Evolutionary conservation across 2,113 vertebrate genomes (phyloP).

Genomic region (Crypturellus undulatus): DNA sequence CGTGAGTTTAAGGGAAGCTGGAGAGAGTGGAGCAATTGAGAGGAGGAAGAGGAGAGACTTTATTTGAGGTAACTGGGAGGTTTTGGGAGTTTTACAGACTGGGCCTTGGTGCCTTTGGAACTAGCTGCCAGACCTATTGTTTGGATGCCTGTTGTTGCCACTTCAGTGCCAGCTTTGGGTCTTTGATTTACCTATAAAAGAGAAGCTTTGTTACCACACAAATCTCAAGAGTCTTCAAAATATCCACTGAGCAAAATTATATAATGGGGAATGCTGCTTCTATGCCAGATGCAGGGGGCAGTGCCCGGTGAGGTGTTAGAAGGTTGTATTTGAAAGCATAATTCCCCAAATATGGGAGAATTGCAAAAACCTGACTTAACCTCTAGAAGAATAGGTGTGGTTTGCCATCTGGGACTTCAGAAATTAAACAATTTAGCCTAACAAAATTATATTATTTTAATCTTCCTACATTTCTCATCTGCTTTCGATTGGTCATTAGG

Average conservation of each 20-base stretch:
- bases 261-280: background rate
- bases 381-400: background rate
- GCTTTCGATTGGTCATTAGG: background rate
- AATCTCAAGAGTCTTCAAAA: background rate
- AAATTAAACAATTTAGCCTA: background rate
- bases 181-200: background rate
- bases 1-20: background rate
- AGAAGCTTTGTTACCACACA: constrained; percentile 5
- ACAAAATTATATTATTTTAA: background rate
- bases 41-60: background rate
- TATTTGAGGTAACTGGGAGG: background rate
- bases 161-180: background rate
- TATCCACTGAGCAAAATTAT: background rate
- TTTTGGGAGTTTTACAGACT: background rate
- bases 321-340: background rate
- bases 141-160: constrained; percentile 15
- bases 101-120: constrained; percentile 8
- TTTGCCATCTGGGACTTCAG: background rate
- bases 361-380: background rate
- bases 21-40: background rate
- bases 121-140: background rate
- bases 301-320: background rate
- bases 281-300: background rate
- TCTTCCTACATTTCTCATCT: background rate
- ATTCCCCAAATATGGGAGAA: background rate